phyloP scores from a whole-genome alignment of 2,888 invertebrate genomes.

The Acrobasis consociella region DNA sequence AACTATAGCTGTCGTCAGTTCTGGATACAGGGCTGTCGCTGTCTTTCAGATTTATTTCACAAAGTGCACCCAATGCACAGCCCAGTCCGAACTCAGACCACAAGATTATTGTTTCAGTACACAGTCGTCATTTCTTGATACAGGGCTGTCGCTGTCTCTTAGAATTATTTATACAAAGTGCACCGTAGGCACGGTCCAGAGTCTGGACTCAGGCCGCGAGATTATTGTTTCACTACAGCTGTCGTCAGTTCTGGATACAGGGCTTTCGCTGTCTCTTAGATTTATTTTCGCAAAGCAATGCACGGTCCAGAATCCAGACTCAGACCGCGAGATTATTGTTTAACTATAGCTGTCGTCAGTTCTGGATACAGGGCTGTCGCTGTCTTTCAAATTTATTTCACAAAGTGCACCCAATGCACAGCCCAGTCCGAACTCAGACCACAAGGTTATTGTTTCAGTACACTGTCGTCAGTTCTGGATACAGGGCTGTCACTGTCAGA shows the following conservation, averaged over 20 bases:
- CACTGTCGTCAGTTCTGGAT: not conserved
- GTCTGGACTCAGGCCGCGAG: not conserved
- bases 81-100: not conserved
- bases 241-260: not conserved
- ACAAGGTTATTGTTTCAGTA: not conserved
- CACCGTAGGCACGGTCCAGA: too few relatives aligned
- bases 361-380: slow-evolving; percentile 4
- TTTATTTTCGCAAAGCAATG: not conserved
- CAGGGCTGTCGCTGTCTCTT: not conserved
- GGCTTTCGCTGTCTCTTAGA: not conserved
- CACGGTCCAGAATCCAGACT: not conserved
- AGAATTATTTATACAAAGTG: too few relatives aligned
- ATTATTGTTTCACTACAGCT: slow-evolving; percentile 10
- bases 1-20: slow-evolving; percentile 3
- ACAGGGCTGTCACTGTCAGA: not conserved
- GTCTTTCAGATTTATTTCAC: too few relatives aligned
- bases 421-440: not conserved
- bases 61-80: too few relatives aligned
- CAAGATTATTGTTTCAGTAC: slow-evolving; percentile 4
- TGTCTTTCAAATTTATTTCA: too few relatives aligned
- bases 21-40: not conserved
- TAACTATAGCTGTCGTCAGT: slow-evolving; percentile 2
- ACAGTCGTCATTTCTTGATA: not conserved
- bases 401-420: too few relatives aligned
- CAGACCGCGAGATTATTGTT: slow-evolving; percentile 5